Evolutionary conservation across 1,140 invertebrate species (phyloP).

Genomic region (Latrodectus geometricus): DNA sequence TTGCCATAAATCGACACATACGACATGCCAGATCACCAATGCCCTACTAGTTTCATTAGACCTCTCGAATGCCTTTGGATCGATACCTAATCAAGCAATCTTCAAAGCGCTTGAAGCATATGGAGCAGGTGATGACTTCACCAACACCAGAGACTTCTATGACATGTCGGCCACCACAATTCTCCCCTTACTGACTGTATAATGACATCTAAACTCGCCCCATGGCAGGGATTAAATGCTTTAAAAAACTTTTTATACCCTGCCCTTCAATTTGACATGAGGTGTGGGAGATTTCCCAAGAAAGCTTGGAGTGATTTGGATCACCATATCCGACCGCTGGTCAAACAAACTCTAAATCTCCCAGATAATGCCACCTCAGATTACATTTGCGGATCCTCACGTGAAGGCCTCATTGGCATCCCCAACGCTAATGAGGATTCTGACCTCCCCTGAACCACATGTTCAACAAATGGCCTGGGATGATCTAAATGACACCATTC

Average conservation of each 20-base stretch:
- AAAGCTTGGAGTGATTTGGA: background rate
- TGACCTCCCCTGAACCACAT: background rate
- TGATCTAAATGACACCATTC: background rate
- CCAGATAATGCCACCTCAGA: background rate
- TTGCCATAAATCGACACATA: background rate
- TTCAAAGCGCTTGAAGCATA: background rate
- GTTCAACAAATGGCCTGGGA: background rate
- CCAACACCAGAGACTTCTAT: too few relatives aligned
- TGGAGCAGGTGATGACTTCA: background rate
- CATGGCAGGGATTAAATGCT: background rate
- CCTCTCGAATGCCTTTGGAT: background rate
- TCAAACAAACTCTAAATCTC: background rate
- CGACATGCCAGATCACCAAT: background rate
- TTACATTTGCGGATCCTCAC: background rate
- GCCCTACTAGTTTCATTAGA: background rate
- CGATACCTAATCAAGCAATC: background rate
- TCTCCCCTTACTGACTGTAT: background rate
- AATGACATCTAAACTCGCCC: background rate
- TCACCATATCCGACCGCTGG: background rate
- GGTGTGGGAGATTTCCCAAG: background rate
- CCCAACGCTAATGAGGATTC: background rate
- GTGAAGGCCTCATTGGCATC: background rate
- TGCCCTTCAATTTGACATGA: background rate
- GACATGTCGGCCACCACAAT: background rate
- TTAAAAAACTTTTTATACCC: background rate